Conservation (phyloP, 64 coral and sea anemone genomes). For the Stichodactyla mertensii region DNA sequence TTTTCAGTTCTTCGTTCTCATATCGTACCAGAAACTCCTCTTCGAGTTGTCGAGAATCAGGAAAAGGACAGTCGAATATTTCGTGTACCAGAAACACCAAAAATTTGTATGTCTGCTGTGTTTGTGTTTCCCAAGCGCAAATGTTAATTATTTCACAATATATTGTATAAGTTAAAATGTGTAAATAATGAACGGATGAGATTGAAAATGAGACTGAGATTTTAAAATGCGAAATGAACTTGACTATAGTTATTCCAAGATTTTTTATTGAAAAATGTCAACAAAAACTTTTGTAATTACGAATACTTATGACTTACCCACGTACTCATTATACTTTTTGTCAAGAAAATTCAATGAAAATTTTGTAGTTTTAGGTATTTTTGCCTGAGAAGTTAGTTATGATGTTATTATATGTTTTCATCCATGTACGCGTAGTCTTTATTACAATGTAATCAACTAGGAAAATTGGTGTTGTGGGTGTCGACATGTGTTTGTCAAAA, state of each 20-base stretch:
- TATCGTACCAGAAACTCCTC: constrained; percentile 4
- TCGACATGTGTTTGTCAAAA: background rate
- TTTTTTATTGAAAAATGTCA: no score
- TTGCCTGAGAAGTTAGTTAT: no score
- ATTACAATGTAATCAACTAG: no score
- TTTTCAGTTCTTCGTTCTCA: background rate
- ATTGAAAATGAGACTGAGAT: background rate
- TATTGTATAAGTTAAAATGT: background rate
- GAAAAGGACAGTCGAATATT: background rate
- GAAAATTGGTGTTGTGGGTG: background rate
- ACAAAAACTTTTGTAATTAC: no score
- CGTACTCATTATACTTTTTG: no score
- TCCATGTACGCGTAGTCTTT: no score
- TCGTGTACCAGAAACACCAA: constrained; percentile 10
- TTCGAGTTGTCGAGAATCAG: background rate
- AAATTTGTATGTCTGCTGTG: background rate
- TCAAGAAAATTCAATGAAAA: no score
- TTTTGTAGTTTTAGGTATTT: no score
- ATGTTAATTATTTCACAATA: background rate
- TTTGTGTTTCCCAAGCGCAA: background rate
- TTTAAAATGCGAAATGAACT: background rate
- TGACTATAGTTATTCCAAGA: no score
- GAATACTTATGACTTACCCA: no score
- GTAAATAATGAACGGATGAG: no score
- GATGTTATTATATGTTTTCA: no score